phyloP scores from a whole-genome alignment of 2,113 vertebrate genomes.

The Kryptolebias marmoratus region DNA sequence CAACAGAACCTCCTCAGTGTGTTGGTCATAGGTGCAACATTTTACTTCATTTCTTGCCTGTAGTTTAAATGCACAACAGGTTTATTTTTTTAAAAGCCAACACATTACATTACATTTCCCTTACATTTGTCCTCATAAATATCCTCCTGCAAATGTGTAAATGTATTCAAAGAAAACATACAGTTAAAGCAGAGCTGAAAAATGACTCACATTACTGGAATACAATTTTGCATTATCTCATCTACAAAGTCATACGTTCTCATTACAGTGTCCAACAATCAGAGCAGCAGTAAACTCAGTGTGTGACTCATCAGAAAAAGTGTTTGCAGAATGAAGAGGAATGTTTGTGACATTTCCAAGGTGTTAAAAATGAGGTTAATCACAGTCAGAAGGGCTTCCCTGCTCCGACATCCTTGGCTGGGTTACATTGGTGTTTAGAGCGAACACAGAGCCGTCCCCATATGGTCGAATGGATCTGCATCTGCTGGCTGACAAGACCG shows the following conservation, averaged over 20 bases:
- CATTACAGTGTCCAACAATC: not conserved
- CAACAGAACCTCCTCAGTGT: too few species aligned
- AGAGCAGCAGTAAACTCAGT: not conserved
- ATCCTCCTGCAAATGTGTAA: slow-evolving; percentile 1
- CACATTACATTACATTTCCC: too few species aligned
- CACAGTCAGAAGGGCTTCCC: slow-evolving; percentile 15
- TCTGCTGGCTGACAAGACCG: slow-evolving; percentile 22
- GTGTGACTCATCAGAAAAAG: slow-evolving; percentile 7
- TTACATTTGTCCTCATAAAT: not conserved
- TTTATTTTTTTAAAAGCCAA: too few species aligned
- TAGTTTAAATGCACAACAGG: too few species aligned
- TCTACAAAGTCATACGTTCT: not conserved
- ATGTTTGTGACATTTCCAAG: slow-evolving; percentile 7
- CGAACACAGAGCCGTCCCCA: not conserved
- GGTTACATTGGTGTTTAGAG: slow-evolving; percentile 11
- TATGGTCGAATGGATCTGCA: slow-evolving; percentile 10
- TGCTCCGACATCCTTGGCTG: not conserved
- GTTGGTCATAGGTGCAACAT: too few species aligned
- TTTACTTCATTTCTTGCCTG: too few species aligned
- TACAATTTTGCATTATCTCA: slow-evolving; percentile 9
- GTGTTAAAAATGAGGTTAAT: slow-evolving; percentile 29
- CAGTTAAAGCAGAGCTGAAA: not conserved
- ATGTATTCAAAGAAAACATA: slow-evolving; percentile 10
- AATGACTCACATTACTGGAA: slow-evolving; percentile 21
- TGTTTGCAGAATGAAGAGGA: slow-evolving; percentile 21